phyloP scores from a whole-genome alignment of 1,140 invertebrate genomes.

The Spodoptera litura region DNA sequence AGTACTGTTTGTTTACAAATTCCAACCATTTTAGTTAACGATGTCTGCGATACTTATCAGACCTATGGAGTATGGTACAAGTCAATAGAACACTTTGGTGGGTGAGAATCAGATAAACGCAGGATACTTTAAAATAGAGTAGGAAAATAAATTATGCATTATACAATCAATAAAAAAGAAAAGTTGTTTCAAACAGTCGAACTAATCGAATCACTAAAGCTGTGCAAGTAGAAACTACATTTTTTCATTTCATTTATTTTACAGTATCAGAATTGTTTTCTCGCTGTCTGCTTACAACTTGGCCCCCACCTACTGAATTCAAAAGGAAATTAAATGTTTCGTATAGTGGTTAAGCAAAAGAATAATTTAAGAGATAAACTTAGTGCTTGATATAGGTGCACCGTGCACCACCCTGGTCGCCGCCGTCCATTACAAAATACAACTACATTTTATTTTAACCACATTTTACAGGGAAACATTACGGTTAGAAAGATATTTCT shows the following conservation, averaged over 20 bases:
- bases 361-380: constrained; percentile 28
- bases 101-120: too few relatives aligned
- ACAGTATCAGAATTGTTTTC: too few relatives aligned
- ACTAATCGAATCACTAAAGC: too few relatives aligned
- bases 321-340: constrained; percentile 33
- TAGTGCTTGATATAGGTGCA: neutral
- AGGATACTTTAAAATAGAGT: neutral
- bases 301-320: neutral
- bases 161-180: too few relatives aligned
- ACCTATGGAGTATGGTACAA: neutral
- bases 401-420: neutral
- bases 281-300: neutral
- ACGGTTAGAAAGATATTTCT: neutral
- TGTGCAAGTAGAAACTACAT: too few relatives aligned
- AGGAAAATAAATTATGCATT: too few relatives aligned
- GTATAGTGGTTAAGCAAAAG: constrained; percentile 12
- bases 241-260: too few relatives aligned
- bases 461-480: neutral
- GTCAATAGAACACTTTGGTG: neutral
- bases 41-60: constrained; percentile 42
- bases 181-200: too few relatives aligned
- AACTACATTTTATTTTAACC: neutral
- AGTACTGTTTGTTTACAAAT: constrained; percentile 34
- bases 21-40: constrained; percentile 16
- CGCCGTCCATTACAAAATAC: neutral